Conservation (phyloP, 2,797 vertebrate species). For the Tamandua tetradactyla region DNA sequence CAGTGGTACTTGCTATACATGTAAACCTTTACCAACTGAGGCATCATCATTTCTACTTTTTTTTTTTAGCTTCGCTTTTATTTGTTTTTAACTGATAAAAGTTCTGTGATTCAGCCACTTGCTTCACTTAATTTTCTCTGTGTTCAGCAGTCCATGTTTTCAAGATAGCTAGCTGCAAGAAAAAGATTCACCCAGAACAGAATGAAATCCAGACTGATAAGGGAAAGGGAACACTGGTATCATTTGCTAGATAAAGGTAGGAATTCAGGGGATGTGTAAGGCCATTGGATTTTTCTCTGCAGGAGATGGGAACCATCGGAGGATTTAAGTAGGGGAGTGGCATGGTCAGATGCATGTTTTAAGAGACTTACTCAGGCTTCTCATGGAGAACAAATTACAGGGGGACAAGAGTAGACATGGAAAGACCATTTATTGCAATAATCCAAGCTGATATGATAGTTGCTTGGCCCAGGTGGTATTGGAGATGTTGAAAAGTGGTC, state of each 20-base stretch:
- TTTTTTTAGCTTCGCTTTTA: neutral
- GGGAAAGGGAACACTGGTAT: neutral
- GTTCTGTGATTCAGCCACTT: neutral
- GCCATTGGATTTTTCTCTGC: neutral
- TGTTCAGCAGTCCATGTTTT: conserved; percentile 23
- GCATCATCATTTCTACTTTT: neutral
- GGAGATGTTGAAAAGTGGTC: neutral
- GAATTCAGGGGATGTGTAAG: neutral
- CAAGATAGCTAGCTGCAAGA: neutral
- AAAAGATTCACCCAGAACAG: neutral
- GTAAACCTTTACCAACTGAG: neutral
- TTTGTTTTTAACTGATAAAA: neutral
- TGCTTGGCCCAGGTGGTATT: neutral
- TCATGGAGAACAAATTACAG: neutral
- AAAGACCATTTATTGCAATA: neutral
- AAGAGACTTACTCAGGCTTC: neutral
- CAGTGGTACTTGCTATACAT: neutral
- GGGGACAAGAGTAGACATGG: neutral
- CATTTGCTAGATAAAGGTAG: neutral
- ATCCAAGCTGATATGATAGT: neutral
- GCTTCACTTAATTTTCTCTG: neutral
- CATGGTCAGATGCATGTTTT: neutral
- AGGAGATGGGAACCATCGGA: neutral
- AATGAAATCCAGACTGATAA: neutral
- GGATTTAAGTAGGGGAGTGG: neutral